These are phyloP conservation scores for Nomada ruficornis DNA, from an alignment of 2,888 invertebrate species.

Conservation along the genomic window DNA sequence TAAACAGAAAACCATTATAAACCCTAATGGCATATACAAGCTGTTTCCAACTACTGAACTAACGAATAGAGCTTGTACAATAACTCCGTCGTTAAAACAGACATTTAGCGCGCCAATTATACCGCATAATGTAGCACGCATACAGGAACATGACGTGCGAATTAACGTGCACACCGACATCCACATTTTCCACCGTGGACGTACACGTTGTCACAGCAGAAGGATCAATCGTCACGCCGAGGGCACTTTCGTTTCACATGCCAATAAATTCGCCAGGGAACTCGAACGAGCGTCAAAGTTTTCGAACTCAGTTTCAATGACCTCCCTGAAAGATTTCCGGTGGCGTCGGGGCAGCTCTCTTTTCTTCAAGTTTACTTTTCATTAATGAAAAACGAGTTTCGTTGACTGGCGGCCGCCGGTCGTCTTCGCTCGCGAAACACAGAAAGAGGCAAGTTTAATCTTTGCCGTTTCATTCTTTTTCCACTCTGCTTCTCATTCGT, in stretches of 20 bases:
- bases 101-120: too few relatives aligned
- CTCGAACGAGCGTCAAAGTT: constrained; percentile 50
- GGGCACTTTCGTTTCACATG: constrained; percentile 49
- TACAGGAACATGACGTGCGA: too few relatives aligned
- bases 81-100: too few relatives aligned
- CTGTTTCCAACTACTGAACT: background rate
- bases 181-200: too few relatives aligned
- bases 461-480: constrained; percentile 50
- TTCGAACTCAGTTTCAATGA: constrained; percentile 59
- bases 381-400: constrained; percentile 76
- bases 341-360: constrained; percentile 39
- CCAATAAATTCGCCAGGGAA: constrained; percentile 58
- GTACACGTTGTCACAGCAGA: background rate
- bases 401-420: constrained; percentile 65
- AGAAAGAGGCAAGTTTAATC: constrained; percentile 53
- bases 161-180: too few relatives aligned
- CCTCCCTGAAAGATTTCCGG: constrained; percentile 64
- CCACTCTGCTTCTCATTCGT: background rate
- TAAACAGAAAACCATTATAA: too few relatives aligned
- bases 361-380: constrained; percentile 75
- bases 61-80: background rate
- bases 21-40: background rate
- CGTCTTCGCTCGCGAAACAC: constrained; percentile 46
- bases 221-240: constrained; percentile 41
- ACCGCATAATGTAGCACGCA: too few relatives aligned